Evolutionary conservation across 2,113 vertebrate species (phyloP).

Genomic region (Notarius quadriscutis): DNA sequence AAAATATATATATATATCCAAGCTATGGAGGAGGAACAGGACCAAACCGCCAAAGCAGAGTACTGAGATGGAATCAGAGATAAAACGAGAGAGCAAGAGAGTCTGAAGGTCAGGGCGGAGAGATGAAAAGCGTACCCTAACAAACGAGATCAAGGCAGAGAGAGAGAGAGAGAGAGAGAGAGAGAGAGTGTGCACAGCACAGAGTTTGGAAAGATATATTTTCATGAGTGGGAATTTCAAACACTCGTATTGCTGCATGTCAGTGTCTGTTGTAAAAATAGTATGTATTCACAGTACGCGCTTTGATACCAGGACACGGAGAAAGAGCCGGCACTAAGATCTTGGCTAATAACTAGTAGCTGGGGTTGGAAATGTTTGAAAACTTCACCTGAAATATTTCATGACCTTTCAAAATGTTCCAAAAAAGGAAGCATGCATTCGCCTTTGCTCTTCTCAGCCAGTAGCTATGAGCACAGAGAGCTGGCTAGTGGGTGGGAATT

Average conservation of each 20-base stretch:
- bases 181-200: not conserved
- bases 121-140: constrained; percentile 36
- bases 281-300: not conserved
- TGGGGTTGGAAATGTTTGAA: not conserved
- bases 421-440: too few species aligned
- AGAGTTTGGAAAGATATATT: not conserved
- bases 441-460: too few species aligned
- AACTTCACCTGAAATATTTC: too few species aligned
- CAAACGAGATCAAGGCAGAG: constrained; percentile 33
- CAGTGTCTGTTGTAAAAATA: not conserved
- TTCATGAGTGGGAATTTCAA: constrained; percentile 7
- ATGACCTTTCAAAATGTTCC: too few species aligned
- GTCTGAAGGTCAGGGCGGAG: constrained; percentile 29
- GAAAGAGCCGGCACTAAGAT: not conserved
- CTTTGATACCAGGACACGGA: not conserved
- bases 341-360: not conserved
- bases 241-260: not conserved
- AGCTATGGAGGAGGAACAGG: not conserved
- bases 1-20: not conserved
- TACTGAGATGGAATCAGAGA: not conserved
- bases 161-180: not conserved
- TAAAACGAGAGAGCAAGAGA: constrained; percentile 10
- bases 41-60: not conserved
- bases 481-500: not conserved
- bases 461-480: not conserved